Evolutionary conservation across 2,888 invertebrate genomes (phyloP), one percentile per base, ranked within the genome.

Genomic region (Coelopa pilipes): DNA sequence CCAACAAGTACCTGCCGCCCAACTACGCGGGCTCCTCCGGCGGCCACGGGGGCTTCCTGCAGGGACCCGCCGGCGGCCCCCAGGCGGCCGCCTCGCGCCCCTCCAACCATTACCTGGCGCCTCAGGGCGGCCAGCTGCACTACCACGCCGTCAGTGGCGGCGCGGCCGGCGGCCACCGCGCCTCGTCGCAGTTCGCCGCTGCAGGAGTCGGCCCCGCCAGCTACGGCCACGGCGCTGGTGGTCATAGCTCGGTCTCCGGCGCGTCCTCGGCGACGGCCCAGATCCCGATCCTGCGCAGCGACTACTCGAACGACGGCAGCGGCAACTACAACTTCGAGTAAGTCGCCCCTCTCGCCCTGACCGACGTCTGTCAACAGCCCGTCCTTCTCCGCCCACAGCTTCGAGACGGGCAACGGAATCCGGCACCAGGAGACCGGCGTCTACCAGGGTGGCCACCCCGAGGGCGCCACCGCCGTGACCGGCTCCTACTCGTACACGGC

Each of bases 361-460:
- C 19, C 4, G 12, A 15, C 13, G 9, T n/a, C 34, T 34, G 2
- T 7, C 34, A 9, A n/a, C 17, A 1, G 47, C 11, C 19, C n/a
- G 7, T 46, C 2, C n/a, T 19, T 1, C 2, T n/a, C 11, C 15
- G 24, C 34, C 21, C 21, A n/a, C 73, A 88, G 90, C 21, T 92
- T 89, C 82, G 91, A 91, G 79, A 92, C 92, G 76, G 92, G 91
- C 78, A 92, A 92, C 82, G 91, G 92, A 69, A 92, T 92, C 78
- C 89, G 88, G 79, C 90, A 89, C 0, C 89, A 91, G 82, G 90
- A 90, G 82, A 81, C 84, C 49, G 90, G 89, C 62, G 90, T 89
- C 76, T 89, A 91, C 85, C 89, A 90, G 78, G 88, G 89, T 73
- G 90, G 90, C 68, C 88, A 89, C 81, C 90, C 90, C 19, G 89